Evolutionary conservation across 2,888 invertebrate species (phyloP), one percentile per base, ranked within the genome.

Genomic region (Schrankia costaestrigalis): DNA sequence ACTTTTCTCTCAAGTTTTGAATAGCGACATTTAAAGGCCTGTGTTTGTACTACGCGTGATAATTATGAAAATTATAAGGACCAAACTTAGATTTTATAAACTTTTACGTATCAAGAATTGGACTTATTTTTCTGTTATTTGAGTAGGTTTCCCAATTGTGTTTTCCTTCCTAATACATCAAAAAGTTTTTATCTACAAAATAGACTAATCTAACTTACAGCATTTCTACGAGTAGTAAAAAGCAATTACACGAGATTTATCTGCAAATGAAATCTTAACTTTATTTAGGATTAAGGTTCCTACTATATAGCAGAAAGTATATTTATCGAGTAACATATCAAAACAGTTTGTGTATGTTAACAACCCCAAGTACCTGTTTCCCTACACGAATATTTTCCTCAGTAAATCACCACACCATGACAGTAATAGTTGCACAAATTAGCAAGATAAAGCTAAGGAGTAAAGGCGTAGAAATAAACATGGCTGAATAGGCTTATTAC

Each of bases 351-450:
- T n/a, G n/a, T n/a, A n/a, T n/a, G n/a, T n/a, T n/a, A n/a, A n/a
- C n/a, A 38, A 32, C 44, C 25, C 26, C 4, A 24, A 17, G 21
- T 39, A 27, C 31, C 18, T 32, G 40, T 57, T 41, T 25, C 35
- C 39, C 35, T 32, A 37, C 33, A 25, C 47, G 53, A 47, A 42
- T 58, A 54, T 55, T 28, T 54, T 38, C 34, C 31, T 31, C 30
- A 32, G 43, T 49, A 58, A 46, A 50, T 58, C 38, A 55, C 52
- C 38, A 29, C 25, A 39, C 36, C 35, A 39, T 42, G 40, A 38
- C 46, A 40, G 40, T 35, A 38, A 39, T 38, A 50, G 50, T 54
- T 41, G 39, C 31, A 55, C 38, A 42, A 54, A 55, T 58, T 55
- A 35, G 56, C 22, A 7, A 42, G 54, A 54, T 58, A 55, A 30